phyloP scores from a whole-genome alignment of 2,888 invertebrate species.

The Dynastes grantii region DNA sequence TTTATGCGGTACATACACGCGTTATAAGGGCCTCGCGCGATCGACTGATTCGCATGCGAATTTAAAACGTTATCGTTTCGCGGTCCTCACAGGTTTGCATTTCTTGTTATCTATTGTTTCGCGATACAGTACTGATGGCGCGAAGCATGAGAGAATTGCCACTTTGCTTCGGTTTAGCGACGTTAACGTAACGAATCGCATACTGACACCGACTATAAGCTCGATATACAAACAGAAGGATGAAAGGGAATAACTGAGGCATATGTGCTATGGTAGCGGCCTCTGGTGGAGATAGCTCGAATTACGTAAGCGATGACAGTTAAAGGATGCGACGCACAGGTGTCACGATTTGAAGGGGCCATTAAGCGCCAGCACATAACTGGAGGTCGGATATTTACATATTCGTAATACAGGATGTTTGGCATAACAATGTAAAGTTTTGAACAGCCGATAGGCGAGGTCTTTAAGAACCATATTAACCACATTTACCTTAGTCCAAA shows the following conservation, averaged over 20 bases:
- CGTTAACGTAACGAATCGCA: background rate
- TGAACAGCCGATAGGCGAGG: too few species aligned
- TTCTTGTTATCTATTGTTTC: conserved; percentile 3
- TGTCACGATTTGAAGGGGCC: too few species aligned
- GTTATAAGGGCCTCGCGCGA: background rate
- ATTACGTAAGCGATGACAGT: too few species aligned
- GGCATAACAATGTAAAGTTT: too few species aligned
- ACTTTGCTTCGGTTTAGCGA: background rate
- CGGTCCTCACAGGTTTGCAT: background rate
- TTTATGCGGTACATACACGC: background rate
- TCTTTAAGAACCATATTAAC: too few species aligned
- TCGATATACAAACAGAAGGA: background rate
- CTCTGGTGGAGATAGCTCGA: too few species aligned
- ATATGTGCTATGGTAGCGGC: too few species aligned
- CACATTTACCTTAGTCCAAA: too few species aligned
- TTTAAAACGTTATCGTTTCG: background rate
- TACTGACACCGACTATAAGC: conserved; percentile 29
- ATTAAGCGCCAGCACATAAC: too few species aligned
- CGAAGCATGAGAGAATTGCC: conserved; percentile 12
- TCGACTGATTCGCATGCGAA: background rate
- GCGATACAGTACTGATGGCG: background rate
- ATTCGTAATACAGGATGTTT: too few species aligned
- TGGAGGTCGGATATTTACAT: too few species aligned
- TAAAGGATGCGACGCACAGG: too few species aligned
- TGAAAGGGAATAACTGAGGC: background rate